Conservation (phyloP, 1,140 invertebrate genomes). For the Papilio polyxenes region DNA sequence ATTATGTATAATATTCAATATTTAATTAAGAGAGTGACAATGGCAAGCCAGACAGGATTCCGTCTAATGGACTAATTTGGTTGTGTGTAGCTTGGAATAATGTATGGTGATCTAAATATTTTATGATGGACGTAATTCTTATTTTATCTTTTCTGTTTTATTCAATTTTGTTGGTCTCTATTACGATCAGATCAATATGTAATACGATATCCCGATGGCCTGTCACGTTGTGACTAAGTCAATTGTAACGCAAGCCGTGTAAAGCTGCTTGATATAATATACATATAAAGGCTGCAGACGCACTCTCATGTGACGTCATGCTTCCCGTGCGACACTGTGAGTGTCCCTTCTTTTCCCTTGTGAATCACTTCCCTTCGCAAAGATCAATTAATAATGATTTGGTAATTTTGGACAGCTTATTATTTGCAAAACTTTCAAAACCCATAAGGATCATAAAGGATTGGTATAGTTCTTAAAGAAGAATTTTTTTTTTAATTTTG, state of each 20-base stretch:
- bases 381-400: not conserved
- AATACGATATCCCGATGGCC: not conserved
- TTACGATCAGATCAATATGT: not conserved
- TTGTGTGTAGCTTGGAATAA: too few species aligned
- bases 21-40: too few species aligned
- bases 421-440: too few species aligned
- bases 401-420: too few species aligned
- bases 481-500: too few species aligned
- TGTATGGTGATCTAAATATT: not conserved
- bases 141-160: not conserved
- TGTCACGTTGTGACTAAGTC: not conserved
- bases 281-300: not conserved
- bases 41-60: too few species aligned
- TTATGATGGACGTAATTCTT: too few species aligned
- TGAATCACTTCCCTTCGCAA: not conserved
- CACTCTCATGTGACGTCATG: slow-evolving; percentile 17
- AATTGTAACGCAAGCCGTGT: not conserved
- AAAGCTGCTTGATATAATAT: not conserved
- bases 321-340: slow-evolving; percentile 11
- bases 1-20: too few species aligned
- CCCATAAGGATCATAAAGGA: too few species aligned
- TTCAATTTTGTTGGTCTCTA: not conserved
- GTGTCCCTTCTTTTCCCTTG: not conserved
- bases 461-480: too few species aligned
- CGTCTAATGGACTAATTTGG: too few species aligned